Percentiles rank a stretch among this genome's conserved stretches.
Evolutionary conservation across 35 echinoderm and acorn worm species (phyloP).

Genomic region (Nesometra sesokonis): DNA sequence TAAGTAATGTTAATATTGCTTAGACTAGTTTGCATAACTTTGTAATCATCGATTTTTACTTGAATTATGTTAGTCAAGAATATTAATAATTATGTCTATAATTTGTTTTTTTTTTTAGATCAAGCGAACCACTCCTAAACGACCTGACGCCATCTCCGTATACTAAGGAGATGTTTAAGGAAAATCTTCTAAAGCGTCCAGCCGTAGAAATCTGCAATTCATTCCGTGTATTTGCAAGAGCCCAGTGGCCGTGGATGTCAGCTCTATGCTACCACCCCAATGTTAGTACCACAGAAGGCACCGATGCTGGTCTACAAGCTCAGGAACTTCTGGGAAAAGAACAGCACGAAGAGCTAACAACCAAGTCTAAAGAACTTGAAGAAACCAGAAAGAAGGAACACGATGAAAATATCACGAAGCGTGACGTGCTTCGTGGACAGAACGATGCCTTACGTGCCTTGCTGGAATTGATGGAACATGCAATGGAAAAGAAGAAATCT

Average conservation of each 20-base stretch:
- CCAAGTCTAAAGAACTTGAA: background rate
- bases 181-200: background rate
- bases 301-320: background rate
- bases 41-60: too few species aligned
- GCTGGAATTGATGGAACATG: background rate
- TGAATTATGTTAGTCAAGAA: too few species aligned
- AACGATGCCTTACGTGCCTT: background rate
- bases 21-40: too few species aligned
- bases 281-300: background rate
- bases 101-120: too few species aligned
- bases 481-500: background rate
- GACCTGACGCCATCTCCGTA: too few species aligned
- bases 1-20: too few species aligned
- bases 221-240: background rate
- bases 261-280: background rate
- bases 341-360: background rate
- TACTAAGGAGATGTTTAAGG: background rate
- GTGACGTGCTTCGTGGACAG: background rate
- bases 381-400: background rate
- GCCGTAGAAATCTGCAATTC: background rate
- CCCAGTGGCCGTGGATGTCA: background rate
- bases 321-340: background rate
- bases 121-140: too few species aligned
- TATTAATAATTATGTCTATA: too few species aligned
- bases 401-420: background rate